A percentile compares a stretch with the other conserved stretches of the same genome.
Conservation (phyloP, 2,888 invertebrate genomes). For the Drosophila borborema region DNA sequence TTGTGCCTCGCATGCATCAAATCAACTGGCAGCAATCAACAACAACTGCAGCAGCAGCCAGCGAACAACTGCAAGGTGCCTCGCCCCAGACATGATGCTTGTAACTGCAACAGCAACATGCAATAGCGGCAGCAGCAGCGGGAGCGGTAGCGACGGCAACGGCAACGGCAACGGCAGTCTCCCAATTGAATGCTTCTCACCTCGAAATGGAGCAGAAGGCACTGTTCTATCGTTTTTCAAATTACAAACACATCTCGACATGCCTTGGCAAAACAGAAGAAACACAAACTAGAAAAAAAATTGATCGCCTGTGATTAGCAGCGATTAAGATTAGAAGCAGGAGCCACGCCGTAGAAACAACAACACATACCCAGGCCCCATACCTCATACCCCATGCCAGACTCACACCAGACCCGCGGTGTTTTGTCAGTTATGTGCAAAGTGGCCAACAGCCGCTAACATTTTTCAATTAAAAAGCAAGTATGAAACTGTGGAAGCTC, state of each 20-base stretch:
- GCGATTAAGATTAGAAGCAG: conserved; percentile 76
- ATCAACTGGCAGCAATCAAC: conserved; percentile 71
- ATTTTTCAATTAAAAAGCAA: conserved; percentile 76
- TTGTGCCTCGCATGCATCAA: conserved; percentile 71
- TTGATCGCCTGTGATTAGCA: conserved; percentile 79
- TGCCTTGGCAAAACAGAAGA: conserved; percentile 17
- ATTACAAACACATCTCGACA: conserved; percentile 66
- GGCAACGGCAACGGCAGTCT: conserved; percentile 21
- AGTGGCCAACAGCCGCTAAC: conserved; percentile 79
- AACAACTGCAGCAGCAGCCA: conserved; percentile 2
- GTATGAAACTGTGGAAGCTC: conserved; percentile 35
- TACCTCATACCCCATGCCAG: conserved; percentile 13
- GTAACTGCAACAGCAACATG: conserved; percentile 32
- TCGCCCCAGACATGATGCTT: conserved; percentile 71
- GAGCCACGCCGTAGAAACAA: conserved; percentile 20
- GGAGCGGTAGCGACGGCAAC: not conserved
- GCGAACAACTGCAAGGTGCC: conserved; percentile 70
- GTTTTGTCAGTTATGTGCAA: conserved; percentile 78
- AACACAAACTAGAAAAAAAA: conserved; percentile 41
- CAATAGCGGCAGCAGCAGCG: conserved; percentile 15
- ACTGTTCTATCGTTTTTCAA: conserved; percentile 69
- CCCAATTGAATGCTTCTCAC: conserved; percentile 78
- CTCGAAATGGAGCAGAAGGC: conserved; percentile 72
- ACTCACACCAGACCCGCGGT: conserved; percentile 71
- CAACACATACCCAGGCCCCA: conserved; percentile 20